These are phyloP conservation scores for Matsumyia berberina DNA, from an alignment of 2,888 invertebrate genomes.

Conservation along the genomic window DNA sequence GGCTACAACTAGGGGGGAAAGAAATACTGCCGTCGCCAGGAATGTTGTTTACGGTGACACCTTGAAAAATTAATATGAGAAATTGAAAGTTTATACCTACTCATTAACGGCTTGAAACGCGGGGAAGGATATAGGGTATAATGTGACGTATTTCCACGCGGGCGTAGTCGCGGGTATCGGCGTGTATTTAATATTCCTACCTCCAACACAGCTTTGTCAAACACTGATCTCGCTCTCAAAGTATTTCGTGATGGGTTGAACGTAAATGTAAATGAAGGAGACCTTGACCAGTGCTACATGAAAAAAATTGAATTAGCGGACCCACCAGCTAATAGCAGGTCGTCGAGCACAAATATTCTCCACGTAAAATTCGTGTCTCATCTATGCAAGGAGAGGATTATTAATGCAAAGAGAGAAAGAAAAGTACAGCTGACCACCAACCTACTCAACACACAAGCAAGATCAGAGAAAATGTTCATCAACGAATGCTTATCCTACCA, in stretches of 20 bases:
- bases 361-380: background rate
- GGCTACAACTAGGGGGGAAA: too few relatives aligned
- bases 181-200: too few relatives aligned
- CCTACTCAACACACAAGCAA: slow-evolving; percentile 20
- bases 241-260: background rate
- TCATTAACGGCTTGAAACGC: too few relatives aligned
- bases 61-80: too few relatives aligned
- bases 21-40: too few relatives aligned
- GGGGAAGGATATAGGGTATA: too few relatives aligned
- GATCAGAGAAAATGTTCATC: slow-evolving; percentile 16
- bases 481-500: slow-evolving; percentile 15
- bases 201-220: too few relatives aligned
- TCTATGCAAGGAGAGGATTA: background rate
- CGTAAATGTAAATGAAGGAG: background rate
- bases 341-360: background rate
- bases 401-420: background rate
- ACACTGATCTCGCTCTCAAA: background rate
- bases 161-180: too few relatives aligned
- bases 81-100: too few relatives aligned
- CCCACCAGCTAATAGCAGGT: background rate
- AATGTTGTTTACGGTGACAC: too few relatives aligned
- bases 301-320: background rate
- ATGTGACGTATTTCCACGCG: too few relatives aligned
- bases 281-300: background rate
- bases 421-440: slow-evolving; percentile 18